Conservation (phyloP, 30 jellyfish, hydroid and myxozoan genomes). For the Aurelia aurita region DNA sequence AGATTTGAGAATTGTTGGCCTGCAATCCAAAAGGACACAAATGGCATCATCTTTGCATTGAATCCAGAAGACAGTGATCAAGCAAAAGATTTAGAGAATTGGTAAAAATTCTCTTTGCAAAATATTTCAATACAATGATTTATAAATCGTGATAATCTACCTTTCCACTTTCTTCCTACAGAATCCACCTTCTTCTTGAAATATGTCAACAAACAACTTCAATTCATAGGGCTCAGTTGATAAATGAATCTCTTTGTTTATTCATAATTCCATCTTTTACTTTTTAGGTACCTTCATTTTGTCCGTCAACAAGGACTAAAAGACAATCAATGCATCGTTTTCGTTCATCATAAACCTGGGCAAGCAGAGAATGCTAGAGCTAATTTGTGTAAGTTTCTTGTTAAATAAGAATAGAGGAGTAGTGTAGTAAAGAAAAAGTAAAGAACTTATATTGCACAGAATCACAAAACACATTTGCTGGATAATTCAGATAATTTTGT, state of each 20-base stretch:
- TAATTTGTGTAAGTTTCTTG: conserved; percentile 76
- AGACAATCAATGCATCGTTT: conserved; percentile 74
- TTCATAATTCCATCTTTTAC: too few relatives aligned
- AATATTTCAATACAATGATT: too few relatives aligned
- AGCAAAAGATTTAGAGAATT: conserved; percentile 84
- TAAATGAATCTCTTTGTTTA: too few relatives aligned
- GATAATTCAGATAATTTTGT: too few relatives aligned
- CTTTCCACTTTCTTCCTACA: background rate
- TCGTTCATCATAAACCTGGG: conserved; percentile 89
- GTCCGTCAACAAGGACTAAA: conserved; percentile 79
- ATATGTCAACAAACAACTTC: background rate
- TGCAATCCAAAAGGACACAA: conserved; percentile 83
- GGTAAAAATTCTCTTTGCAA: conserved; percentile 40
- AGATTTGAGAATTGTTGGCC: conserved; percentile 98
- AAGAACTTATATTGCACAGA: too few relatives aligned
- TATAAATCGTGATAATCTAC: too few relatives aligned
- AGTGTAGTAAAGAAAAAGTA: too few relatives aligned
- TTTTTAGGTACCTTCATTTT: conserved; percentile 86
- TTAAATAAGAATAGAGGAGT: too few relatives aligned
- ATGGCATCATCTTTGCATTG: conserved; percentile 77
- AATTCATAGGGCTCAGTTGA: too few relatives aligned
- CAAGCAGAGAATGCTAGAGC: conserved; percentile 53
- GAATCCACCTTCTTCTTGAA: background rate
- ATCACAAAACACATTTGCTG: too few relatives aligned
- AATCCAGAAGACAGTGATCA: conserved; percentile 82